Conservation (phyloP, 2,888 invertebrate genomes). For the Campoplex capitator region DNA sequence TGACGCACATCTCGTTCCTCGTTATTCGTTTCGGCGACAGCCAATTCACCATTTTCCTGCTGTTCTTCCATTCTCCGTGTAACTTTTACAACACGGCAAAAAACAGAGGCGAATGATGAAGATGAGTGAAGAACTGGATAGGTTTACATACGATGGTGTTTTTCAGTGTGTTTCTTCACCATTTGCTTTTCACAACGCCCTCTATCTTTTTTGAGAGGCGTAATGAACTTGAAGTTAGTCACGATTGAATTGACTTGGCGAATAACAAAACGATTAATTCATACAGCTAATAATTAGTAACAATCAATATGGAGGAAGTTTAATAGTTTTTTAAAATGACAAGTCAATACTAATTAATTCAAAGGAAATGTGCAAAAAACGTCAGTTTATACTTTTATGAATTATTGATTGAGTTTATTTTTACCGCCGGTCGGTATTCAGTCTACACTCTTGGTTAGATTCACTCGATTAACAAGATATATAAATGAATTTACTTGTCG, state of each 20-base stretch:
- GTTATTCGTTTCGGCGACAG: slow-evolving; percentile 72
- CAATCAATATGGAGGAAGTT: too few species aligned
- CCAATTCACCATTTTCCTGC: slow-evolving; percentile 76
- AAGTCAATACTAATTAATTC: too few species aligned
- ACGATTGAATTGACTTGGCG: background rate
- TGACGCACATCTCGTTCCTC: slow-evolving; percentile 77
- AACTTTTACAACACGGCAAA: slow-evolving; percentile 42
- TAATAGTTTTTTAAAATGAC: too few species aligned
- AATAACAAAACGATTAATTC: background rate
- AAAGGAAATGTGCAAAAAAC: too few species aligned
- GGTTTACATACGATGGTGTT: slow-evolving; percentile 2
- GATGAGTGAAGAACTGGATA: slow-evolving; percentile 25
- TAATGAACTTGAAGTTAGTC: background rate
- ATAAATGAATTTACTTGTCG: too few species aligned
- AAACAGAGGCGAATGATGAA: slow-evolving; percentile 35
- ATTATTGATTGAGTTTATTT: too few species aligned
- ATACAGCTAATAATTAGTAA: too few species aligned
- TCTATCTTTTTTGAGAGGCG: background rate
- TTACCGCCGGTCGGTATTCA: background rate
- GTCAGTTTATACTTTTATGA: too few species aligned
- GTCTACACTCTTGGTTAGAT: background rate
- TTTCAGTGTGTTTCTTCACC: background rate
- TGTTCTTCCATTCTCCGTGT: slow-evolving; percentile 74
- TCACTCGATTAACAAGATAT: background rate
- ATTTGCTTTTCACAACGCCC: background rate